These are phyloP conservation scores for Drosophila subquinaria DNA, from an alignment of 2,888 invertebrate genomes.

Conservation along the genomic window DNA sequence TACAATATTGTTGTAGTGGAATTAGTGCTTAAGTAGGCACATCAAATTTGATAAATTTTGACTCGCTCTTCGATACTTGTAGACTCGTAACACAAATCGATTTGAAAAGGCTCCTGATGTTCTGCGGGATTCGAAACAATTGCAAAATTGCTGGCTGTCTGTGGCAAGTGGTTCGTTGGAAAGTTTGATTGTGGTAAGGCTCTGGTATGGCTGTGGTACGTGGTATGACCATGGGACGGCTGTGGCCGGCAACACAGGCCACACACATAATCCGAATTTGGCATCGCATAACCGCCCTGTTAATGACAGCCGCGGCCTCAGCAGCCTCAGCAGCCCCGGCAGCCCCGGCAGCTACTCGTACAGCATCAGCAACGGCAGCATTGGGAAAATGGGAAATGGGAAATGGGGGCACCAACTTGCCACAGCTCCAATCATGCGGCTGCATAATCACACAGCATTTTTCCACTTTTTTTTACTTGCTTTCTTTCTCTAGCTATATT, in stretches of 20 bases:
- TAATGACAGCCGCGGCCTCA: constrained; percentile 53
- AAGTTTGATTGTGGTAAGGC: constrained; percentile 48
- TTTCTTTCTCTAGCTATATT: not conserved
- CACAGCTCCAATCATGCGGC: constrained; percentile 59
- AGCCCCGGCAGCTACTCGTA: not conserved
- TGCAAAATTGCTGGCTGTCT: constrained; percentile 40
- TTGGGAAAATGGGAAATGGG: constrained; percentile 6
- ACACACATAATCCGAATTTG: constrained; percentile 50
- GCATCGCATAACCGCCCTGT: constrained; percentile 45
- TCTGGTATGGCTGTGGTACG: constrained; percentile 39
- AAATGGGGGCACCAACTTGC: constrained; percentile 36
- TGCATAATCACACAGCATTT: constrained; percentile 56
- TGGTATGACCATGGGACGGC: constrained; percentile 15
- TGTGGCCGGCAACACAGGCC: constrained; percentile 21
- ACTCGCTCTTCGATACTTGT: not conserved
- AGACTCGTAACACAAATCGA: not conserved
- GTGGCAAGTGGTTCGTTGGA: constrained; percentile 20
- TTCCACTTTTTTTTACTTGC: constrained; percentile 1
- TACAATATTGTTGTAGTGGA: not conserved
- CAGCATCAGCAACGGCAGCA: constrained; percentile 19
- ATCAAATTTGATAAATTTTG: constrained; percentile 1
- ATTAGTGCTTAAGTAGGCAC: not conserved
- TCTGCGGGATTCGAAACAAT: constrained; percentile 27
- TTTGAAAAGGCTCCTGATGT: not conserved
- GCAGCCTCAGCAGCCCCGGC: not conserved